Base-by-base conservation (phyloP, 2,888 invertebrate genomes). In the Dorcus parallelipipedus region DNA sequence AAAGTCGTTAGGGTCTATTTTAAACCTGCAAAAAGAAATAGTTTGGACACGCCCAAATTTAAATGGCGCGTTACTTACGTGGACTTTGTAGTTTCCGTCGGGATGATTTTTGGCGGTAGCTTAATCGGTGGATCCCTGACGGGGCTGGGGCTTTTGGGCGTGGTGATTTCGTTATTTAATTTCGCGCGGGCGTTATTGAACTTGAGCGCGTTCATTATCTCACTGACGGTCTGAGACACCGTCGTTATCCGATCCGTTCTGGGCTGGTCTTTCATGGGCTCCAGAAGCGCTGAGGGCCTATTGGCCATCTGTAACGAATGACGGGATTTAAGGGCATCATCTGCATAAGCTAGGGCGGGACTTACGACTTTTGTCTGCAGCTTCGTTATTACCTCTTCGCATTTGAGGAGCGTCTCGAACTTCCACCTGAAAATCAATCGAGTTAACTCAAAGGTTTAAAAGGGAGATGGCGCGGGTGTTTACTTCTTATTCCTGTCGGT, bases 361-460 rank as follows among this genome's bases (percentile, higher is more conserved):
- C 74, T 73, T 78, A 86, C 88, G 83, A 87, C 84, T 82, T 86
- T 88, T 47, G 82, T 79, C 67, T 85, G 83, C 63, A 89, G 80
- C 75, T 86, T 88, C 54, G 84, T 76, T 40, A 89, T 78, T 57
- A 89, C 86, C 71, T 85, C 85, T 77, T 89, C 88, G 73, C 88
- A 88, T 77, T 86, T 86, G 20, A 82, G 77, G 49, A 89, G 75
- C 52, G 87, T 88, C 66, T 86, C 86, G 76, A 86, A 81, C 78
- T 86, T 87, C 78, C 88, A 82, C 73, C 88, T 89, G 75, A 69
- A 78, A 78, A 41, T 38, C 53, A 56, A 45, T 40, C 59, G 10
- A 52, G 39, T 54, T 48, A 33, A 54, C 40, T 43, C 48, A 33
- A 33, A 33, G 26, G 26, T 33, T 17, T 40, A 52, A 52, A 52